These are phyloP conservation scores for Falco novaeseelandiae DNA, from an alignment of 2,797 vertebrate genomes.

Conservation along the genomic window DNA sequence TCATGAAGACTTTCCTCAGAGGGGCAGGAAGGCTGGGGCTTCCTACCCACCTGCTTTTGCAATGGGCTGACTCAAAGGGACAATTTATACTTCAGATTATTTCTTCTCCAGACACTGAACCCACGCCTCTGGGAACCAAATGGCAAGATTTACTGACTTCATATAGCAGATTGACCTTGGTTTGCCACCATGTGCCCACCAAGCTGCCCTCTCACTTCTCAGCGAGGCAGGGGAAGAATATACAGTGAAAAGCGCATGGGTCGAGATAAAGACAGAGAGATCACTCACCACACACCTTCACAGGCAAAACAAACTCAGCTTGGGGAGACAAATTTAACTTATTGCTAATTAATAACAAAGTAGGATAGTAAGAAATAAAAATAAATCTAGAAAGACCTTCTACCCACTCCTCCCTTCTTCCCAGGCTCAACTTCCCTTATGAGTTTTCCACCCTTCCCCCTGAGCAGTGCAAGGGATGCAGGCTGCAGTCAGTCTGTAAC, in stretches of 20 bases:
- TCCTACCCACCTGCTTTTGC: background rate
- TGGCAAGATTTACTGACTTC: background rate
- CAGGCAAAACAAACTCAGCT: background rate
- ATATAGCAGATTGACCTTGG: background rate
- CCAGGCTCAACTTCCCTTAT: background rate
- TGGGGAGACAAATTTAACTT: background rate
- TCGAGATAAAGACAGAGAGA: background rate
- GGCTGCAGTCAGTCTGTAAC: background rate
- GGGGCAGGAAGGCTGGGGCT: accelerated
- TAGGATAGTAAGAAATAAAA: background rate
- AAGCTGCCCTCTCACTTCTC: background rate
- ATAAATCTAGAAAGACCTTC: background rate
- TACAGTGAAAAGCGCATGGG: background rate
- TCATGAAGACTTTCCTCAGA: background rate
- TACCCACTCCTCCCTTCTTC: background rate
- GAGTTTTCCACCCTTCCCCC: background rate
- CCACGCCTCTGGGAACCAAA: background rate
- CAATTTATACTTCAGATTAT: background rate
- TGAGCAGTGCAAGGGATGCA: background rate
- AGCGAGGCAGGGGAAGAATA: background rate
- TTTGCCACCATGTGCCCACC: background rate
- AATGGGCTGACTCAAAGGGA: background rate
- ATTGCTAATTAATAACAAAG: background rate
- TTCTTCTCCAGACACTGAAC: background rate
- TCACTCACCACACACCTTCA: background rate